A percentile compares a stretch with the other conserved stretches of the same genome.
Conservation (phyloP, 53 echinoderm and acorn worm genomes). For the Arbacia lixula region DNA sequence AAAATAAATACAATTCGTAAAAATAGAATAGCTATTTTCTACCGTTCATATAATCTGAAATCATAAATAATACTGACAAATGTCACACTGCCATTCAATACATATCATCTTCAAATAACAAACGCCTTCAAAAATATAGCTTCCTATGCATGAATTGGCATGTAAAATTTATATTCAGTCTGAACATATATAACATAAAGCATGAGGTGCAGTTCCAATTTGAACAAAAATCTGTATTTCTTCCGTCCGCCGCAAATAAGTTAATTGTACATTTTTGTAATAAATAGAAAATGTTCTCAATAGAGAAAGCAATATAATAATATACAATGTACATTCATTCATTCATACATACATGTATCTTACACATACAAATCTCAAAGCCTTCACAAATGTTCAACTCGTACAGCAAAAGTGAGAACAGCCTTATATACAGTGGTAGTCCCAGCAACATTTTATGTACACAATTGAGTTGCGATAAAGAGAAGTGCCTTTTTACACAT, state of each 20-base stretch:
- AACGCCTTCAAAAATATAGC: slow-evolving; percentile 6
- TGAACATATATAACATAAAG: neutral
- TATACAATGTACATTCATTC: neutral
- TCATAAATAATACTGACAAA: slow-evolving; percentile 28
- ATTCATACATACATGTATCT: slow-evolving; percentile 34
- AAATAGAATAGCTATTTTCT: slow-evolving; percentile 20
- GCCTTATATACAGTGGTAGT: slow-evolving; percentile 8
- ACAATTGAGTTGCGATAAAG: neutral
- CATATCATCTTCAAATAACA: neutral
- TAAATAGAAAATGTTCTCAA: slow-evolving; percentile 42
- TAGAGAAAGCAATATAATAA: slow-evolving; percentile 30
- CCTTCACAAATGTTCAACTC: slow-evolving; percentile 24
- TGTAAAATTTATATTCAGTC: neutral
- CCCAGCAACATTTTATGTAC: slow-evolving; percentile 20
- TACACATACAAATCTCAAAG: neutral
- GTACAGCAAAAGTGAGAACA: neutral
- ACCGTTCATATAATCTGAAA: slow-evolving; percentile 37
- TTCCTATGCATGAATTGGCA: slow-evolving; percentile 21
- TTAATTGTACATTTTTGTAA: slow-evolving; percentile 30
- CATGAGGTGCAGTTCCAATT: slow-evolving; percentile 18
- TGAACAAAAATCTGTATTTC: slow-evolving; percentile 12
- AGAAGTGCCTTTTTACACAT: too few relatives aligned
- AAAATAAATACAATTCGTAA: slow-evolving; percentile 32
- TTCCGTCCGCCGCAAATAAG: slow-evolving; percentile 10
- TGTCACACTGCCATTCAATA: slow-evolving; percentile 9